phyloP scores from a whole-genome alignment of 2,888 invertebrate genomes.

The Chrysolina oricalcia region DNA sequence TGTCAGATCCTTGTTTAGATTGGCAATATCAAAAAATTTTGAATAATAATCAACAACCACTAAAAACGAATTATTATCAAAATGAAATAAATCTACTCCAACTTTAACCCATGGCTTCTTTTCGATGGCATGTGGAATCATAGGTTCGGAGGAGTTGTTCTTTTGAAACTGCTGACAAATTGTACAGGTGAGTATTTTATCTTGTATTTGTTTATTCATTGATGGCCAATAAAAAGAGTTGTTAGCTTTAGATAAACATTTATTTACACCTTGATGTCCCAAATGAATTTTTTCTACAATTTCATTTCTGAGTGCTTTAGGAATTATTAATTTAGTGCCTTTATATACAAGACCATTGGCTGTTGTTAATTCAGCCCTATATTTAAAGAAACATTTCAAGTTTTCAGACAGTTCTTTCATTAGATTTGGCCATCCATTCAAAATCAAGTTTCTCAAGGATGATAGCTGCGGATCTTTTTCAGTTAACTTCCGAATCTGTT shows the following conservation, averaged over 20 bases:
- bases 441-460: constrained; percentile 6
- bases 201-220: too few species aligned
- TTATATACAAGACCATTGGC: too few species aligned
- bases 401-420: background rate
- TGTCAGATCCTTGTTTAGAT: background rate
- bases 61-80: background rate
- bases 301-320: background rate
- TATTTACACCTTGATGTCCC: background rate
- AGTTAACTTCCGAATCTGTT: too few species aligned
- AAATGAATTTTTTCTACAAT: background rate
- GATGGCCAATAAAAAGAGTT: too few species aligned
- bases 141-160: background rate
- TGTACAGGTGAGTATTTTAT: too few species aligned
- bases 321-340: too few species aligned
- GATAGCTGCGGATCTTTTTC: too few species aligned
- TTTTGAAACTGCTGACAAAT: too few species aligned
- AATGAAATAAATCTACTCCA: background rate
- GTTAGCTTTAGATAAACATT: background rate
- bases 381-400: background rate
- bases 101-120: background rate
- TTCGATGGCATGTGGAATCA: background rate
- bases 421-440: background rate
- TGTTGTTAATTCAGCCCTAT: constrained; percentile 12
- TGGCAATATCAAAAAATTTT: background rate
- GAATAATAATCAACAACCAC: too few species aligned